Percentiles rank a stretch among this genome's conserved stretches.
These are phyloP conservation scores for Neogobius melanostomus DNA, from an alignment of 2,113 vertebrate species.

Conservation along the genomic window DNA sequence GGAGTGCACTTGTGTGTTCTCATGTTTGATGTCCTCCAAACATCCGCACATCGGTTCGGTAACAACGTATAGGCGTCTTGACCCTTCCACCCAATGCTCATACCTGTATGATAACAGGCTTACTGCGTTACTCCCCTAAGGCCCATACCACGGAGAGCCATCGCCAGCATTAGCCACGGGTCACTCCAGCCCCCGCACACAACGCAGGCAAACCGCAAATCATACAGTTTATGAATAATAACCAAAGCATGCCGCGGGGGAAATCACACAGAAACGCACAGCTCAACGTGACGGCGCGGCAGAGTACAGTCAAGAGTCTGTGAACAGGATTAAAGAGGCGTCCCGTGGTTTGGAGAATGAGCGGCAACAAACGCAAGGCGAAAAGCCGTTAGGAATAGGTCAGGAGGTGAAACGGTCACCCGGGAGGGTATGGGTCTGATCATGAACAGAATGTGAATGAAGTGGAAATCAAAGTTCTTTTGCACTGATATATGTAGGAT, in stretches of 20 bases:
- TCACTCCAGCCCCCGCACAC: slow-evolving; percentile 24
- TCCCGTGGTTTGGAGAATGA: neutral
- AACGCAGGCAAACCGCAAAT: neutral
- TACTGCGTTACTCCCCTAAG: slow-evolving; percentile 50
- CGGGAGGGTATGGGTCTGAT: neutral
- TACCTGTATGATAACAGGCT: slow-evolving; percentile 73
- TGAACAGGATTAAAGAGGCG: slow-evolving; percentile 9
- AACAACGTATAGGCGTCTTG: slow-evolving; percentile 7
- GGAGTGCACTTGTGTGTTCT: too few relatives aligned
- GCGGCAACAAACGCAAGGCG: neutral
- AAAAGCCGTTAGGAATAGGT: neutral
- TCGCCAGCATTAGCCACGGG: slow-evolving; percentile 47
- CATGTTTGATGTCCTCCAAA: too few relatives aligned
- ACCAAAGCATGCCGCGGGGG: slow-evolving; percentile 24
- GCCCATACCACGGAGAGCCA: slow-evolving; percentile 56
- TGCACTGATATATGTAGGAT: too few relatives aligned
- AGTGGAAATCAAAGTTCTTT: too few relatives aligned
- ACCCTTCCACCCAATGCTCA: slow-evolving; percentile 42
- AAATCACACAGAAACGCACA: slow-evolving; percentile 44
- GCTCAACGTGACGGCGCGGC: slow-evolving; percentile 7
- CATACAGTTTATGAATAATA: slow-evolving; percentile 35
- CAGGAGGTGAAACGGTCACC: neutral
- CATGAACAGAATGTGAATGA: neutral
- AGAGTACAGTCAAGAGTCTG: neutral
- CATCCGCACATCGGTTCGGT: neutral